phyloP scores from a whole-genome alignment of 64 coral and sea anemone genomes.

The Catalaphyllia jardinei region DNA sequence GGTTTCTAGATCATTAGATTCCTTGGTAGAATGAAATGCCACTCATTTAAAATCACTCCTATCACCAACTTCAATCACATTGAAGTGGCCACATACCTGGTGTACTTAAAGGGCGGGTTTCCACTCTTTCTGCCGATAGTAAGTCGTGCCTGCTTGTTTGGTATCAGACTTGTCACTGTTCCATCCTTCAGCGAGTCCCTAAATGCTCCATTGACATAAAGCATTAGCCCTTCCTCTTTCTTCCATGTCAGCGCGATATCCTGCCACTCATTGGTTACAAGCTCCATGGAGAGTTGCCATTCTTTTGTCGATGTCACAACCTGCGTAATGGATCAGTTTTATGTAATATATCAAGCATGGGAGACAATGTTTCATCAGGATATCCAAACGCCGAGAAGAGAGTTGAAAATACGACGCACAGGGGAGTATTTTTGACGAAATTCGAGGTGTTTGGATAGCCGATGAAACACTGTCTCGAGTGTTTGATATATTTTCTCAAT shows the following conservation, averaged over 20 bases:
- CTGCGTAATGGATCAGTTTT: neutral
- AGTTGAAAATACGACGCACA: too few species aligned
- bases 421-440: too few species aligned
- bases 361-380: too few species aligned
- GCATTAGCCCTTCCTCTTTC: constrained; percentile 87
- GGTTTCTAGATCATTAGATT: too few species aligned
- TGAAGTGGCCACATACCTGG: constrained; percentile 45
- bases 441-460: too few species aligned
- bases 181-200: constrained; percentile 84
- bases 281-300: constrained; percentile 88
- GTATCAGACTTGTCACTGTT: constrained; percentile 67
- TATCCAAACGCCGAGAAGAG: too few species aligned
- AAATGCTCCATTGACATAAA: constrained; percentile 97
- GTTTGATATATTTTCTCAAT: too few species aligned
- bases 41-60: too few species aligned
- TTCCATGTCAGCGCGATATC: constrained; percentile 97
- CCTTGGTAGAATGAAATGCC: too few species aligned
- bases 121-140: constrained; percentile 93
- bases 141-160: constrained; percentile 91
- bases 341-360: too few species aligned
- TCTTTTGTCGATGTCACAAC: constrained; percentile 80
- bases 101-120: constrained; percentile 89
- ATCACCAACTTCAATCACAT: too few species aligned
- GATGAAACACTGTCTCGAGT: too few species aligned
- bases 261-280: constrained; percentile 96